Conservation (phyloP, 2,888 invertebrate species). For the Eristalis arbustorum region DNA sequence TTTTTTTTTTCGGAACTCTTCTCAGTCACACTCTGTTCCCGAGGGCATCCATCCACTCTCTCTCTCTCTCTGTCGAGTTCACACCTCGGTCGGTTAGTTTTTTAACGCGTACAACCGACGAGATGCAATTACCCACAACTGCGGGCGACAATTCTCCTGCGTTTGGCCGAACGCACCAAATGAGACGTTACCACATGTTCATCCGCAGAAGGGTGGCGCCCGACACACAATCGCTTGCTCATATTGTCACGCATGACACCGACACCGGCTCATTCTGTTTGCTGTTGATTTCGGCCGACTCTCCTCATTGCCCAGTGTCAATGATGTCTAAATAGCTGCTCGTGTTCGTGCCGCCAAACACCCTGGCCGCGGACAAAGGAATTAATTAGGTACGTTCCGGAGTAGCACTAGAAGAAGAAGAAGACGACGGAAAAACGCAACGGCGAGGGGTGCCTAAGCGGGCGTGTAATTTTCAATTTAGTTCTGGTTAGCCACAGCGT, state of each 20-base stretch:
- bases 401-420: background rate
- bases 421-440: background rate
- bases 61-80: background rate
- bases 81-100: constrained; percentile 5
- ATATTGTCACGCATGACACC: constrained; percentile 74
- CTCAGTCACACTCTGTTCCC: background rate
- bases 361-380: constrained; percentile 52
- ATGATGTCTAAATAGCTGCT: constrained; percentile 69
- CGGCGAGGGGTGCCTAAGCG: constrained; percentile 77
- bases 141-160: constrained; percentile 33
- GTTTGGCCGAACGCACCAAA: constrained; percentile 46
- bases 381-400: constrained; percentile 64
- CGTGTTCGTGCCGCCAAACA: constrained; percentile 38
- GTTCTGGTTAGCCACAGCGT: constrained; percentile 75
- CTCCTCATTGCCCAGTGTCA: constrained; percentile 60
- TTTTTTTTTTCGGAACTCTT: background rate
- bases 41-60: background rate
- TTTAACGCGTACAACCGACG: constrained; percentile 11
- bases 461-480: constrained; percentile 80
- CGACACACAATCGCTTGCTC: constrained; percentile 29
- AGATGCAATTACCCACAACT: constrained; percentile 39
- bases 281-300: constrained; percentile 22
- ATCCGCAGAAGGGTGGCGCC: constrained; percentile 69
- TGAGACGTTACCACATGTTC: constrained; percentile 74
- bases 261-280: constrained; percentile 61